phyloP scores from a whole-genome alignment of 2,797 vertebrate species.

The Kryptopterus vitreolus region DNA sequence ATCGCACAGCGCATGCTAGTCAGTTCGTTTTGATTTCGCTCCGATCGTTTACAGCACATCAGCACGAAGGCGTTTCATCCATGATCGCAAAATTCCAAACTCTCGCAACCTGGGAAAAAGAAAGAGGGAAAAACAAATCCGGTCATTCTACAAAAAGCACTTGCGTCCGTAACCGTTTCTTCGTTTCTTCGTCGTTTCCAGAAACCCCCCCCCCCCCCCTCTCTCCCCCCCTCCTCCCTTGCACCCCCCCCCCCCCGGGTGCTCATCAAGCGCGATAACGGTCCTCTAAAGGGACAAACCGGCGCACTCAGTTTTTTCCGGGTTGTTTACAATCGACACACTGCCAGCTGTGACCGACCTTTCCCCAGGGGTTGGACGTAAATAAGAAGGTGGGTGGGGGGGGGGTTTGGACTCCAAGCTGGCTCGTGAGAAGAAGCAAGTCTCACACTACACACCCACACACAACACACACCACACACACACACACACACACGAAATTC shows the following conservation, averaged over 20 bases:
- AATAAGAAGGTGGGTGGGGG: slow-evolving; percentile 48
- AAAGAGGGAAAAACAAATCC: slow-evolving; percentile 10
- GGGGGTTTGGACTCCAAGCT: slow-evolving; percentile 27
- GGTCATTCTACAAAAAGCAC: slow-evolving; percentile 38
- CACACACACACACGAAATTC: slow-evolving; percentile 48
- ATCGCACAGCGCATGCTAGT: slow-evolving; percentile 82
- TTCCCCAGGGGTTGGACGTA: slow-evolving; percentile 64
- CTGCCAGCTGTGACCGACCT: slow-evolving; percentile 76
- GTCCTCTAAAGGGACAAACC: slow-evolving; percentile 46
- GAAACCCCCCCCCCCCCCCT: too few relatives aligned
- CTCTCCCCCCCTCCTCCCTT: too few relatives aligned
- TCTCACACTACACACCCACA: slow-evolving; percentile 43
- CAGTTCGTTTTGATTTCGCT: slow-evolving; percentile 2
- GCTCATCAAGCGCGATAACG: slow-evolving; percentile 46
- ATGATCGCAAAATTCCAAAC: slow-evolving; percentile 6
- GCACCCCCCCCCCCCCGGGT: slow-evolving; percentile 29
- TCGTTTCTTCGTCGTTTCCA: slow-evolving; percentile 26
- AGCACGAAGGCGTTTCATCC: not conserved
- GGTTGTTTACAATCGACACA: slow-evolving; percentile 80
- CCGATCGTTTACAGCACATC: slow-evolving; percentile 51
- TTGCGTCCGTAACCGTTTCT: slow-evolving; percentile 35
- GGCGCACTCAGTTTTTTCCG: slow-evolving; percentile 69
- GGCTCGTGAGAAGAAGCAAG: slow-evolving; percentile 38
- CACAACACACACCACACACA: too few relatives aligned
- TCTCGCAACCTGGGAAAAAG: slow-evolving; percentile 23